Conservation (phyloP, 2,888 invertebrate species). For the Xanthorhoe designata region DNA sequence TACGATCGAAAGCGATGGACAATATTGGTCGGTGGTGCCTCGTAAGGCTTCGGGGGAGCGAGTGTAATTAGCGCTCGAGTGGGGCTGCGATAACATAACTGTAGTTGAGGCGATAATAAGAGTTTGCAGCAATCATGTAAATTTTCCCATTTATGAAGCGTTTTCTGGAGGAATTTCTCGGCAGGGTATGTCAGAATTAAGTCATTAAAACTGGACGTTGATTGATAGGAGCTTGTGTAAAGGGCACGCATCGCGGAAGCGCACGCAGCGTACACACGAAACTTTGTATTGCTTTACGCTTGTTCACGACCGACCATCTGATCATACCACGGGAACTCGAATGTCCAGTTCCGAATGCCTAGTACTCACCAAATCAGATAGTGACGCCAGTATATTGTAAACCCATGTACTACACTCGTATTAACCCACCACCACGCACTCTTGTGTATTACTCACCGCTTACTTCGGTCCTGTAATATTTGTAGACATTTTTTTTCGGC, state of each 20-base stretch:
- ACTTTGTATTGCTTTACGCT: conserved; percentile 49
- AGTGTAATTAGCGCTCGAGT: conserved; percentile 52
- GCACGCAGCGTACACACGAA: conserved; percentile 68
- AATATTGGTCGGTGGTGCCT: conserved; percentile 73
- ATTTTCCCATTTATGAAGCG: conserved; percentile 69
- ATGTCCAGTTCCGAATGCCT: conserved; percentile 1
- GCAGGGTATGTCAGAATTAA: conserved; percentile 75
- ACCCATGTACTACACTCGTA: too few species aligned
- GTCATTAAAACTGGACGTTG: conserved; percentile 79
- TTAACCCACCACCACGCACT: too few species aligned
- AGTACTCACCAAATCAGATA: not conserved
- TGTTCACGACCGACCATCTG: conserved; percentile 48
- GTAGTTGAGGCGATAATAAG: conserved; percentile 64
- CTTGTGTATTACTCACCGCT: too few species aligned
- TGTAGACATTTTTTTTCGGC: too few species aligned
- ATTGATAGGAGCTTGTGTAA: conserved; percentile 72
- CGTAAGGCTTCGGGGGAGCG: conserved; percentile 68
- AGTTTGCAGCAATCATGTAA: conserved; percentile 64
- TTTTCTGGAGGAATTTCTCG: conserved; percentile 60
- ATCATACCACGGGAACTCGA: conserved; percentile 31
- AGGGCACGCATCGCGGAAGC: conserved; percentile 75
- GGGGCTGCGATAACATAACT: conserved; percentile 47
- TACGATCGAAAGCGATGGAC: conserved; percentile 71
- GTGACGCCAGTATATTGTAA: too few species aligned
- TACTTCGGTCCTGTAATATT: too few species aligned